Base-by-base conservation (phyloP, 2,113 vertebrate species). In the Stictonetta naevosa region DNA sequence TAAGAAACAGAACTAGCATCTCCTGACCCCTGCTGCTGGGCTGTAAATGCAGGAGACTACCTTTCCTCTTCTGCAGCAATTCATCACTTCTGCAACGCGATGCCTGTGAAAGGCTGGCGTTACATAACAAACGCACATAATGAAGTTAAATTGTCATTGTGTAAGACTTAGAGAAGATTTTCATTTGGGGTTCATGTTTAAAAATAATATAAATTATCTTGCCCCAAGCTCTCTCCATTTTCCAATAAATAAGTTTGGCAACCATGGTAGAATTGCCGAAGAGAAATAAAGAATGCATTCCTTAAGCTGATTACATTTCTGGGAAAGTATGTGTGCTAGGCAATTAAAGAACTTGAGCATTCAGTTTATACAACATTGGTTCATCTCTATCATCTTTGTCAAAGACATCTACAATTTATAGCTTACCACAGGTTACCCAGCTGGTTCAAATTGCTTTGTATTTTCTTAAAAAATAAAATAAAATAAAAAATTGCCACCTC, bases 21-120 rank as follows among this genome's bases (percentile, higher is more conserved):
- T 97, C 93, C 96, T 96, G 96, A 97, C 95, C 95, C 95, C 95
- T 96, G 84, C 96, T 97, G 94, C 96, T 93, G 92, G 83, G 92
- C 81, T 96, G 33, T 92, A 92, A 96, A 66, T 64, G 74, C 91
- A 85, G 88, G 85, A 90, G 92, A 38, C 90, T 93, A 97, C 91
- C 88, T 96, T 96, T 91, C 86, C 85, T 92, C 86, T 86, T 93
- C 44, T 56, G 69, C 79, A 92, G 66, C 53, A 95, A 91, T 94
- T 89, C 88, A 89, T 95, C 88, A 67, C 59, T 96, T 82, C 83
- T 88, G 93, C 87, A 91, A 71, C 16, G 2, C 2, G 3, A 81
- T 83, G 83, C 80, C 80, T 42, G 29, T 13, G 64, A 38, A 46
- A 90, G 63, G 52, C 82, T 83, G 33, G n/a, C 3, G 10, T 96